phyloP scores from a whole-genome alignment of 1,140 invertebrate genomes.

The Vanessa tameamea region DNA sequence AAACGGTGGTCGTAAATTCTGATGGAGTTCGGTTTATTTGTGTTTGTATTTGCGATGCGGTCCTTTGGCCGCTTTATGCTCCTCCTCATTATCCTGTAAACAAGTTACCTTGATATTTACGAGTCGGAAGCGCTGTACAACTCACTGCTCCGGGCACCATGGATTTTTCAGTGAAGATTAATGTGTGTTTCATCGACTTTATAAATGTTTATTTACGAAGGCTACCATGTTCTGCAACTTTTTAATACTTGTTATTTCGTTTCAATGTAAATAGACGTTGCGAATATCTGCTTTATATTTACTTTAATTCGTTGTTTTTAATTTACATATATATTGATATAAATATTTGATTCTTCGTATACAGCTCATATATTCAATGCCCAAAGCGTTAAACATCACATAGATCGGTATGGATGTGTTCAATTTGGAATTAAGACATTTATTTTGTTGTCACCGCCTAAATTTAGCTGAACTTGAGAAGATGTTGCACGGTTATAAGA shows the following conservation, averaged over 20 bases:
- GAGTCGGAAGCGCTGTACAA: neutral
- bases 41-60: conserved; percentile 20
- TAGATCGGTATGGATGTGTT: too few species aligned
- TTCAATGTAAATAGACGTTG: neutral
- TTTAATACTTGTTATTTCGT: too few species aligned
- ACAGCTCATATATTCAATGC: neutral
- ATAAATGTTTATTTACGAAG: too few species aligned
- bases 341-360: neutral
- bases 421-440: too few species aligned
- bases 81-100: conserved; percentile 34
- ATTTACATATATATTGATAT: neutral
- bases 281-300: neutral
- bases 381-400: too few species aligned
- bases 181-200: neutral
- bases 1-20: conserved; percentile 38
- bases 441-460: too few species aligned
- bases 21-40: conserved; percentile 32
- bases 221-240: too few species aligned
- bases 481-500: too few species aligned
- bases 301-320: neutral
- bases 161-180: neutral
- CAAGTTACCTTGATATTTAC: conserved; percentile 1
- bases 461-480: too few species aligned
- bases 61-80: conserved; percentile 7
- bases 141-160: neutral